Evolutionary conservation across 2,888 invertebrate species (phyloP).

Genomic region (Nebria salina): DNA sequence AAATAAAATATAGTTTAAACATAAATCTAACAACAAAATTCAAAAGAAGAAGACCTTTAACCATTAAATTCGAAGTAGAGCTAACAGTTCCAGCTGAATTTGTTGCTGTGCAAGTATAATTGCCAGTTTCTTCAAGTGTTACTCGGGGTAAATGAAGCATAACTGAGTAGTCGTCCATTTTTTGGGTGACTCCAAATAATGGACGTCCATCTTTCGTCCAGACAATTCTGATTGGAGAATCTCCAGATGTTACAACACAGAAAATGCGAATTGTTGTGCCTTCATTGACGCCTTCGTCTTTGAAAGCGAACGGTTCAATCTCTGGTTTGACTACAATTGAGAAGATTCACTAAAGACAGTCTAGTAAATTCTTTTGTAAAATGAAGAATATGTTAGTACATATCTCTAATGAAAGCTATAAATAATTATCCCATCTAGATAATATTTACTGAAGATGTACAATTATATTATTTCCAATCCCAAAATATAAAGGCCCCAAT

Average conservation of each 20-base stretch:
- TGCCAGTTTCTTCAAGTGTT: conserved; percentile 62
- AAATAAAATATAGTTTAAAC: not conserved
- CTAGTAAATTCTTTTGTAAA: too few species aligned
- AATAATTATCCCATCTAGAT: too few species aligned
- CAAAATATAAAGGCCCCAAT: not conserved
- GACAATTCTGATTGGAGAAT: conserved; percentile 12
- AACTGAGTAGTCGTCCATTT: not conserved
- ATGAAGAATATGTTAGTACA: too few species aligned
- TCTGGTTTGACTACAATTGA: conserved; percentile 9
- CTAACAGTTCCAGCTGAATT: conserved; percentile 72
- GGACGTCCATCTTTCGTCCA: conserved; percentile 13
- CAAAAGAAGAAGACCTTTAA: conserved; percentile 57
- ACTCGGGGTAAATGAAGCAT: conserved; percentile 5
- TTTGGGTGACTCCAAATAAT: conserved; percentile 8
- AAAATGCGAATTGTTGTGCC: not conserved
- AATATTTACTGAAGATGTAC: too few species aligned
- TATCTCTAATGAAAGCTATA: too few species aligned
- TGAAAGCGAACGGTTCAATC: conserved; percentile 23
- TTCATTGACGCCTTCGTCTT: conserved; percentile 25
- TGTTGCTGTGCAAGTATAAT: conserved; percentile 73
- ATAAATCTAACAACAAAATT: not conserved
- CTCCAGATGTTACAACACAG: conserved; percentile 14
- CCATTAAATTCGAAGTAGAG: conserved; percentile 70
- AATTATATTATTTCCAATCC: not conserved
- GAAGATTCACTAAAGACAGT: not conserved